Base-by-base conservation (phyloP, 2,888 invertebrate species). In the Quadriops clusia region DNA sequence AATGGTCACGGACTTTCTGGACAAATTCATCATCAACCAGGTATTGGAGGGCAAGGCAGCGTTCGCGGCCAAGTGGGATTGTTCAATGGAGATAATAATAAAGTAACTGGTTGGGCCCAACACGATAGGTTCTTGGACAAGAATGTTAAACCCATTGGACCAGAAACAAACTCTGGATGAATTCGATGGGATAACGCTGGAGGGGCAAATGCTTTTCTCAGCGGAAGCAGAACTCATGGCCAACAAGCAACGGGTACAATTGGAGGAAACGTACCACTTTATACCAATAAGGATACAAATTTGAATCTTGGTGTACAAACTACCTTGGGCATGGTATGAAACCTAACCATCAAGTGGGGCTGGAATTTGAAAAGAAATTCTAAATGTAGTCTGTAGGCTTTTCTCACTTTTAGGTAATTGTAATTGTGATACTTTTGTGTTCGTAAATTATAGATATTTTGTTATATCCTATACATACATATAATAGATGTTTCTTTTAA, bases 241-340 rank as follows among this genome's bases (percentile, higher is more conserved):
- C 3, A 7, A 9, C 34, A 34, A 7, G 25, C 26, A 6, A 16
- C 5, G 11, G 32, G 28, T 7, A 21, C 32, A 2, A 11, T 34
- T 15, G 32, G 34, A 17, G 32, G 31, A 11, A 25, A 20, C 7
- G 26, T 37, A 16, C 37, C 34, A 17, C n/a, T n/a, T n/a, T n/a
- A n/a, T n/a, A n/a, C n/a, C n/a, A n/a, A n/a, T n/a, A n/a, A n/a
- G n/a, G n/a, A n/a, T n/a, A n/a, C n/a, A n/a, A n/a, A n/a, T n/a
- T n/a, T n/a, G n/a, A n/a, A n/a, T n/a, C n/a, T n/a, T n/a, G n/a
- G n/a, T n/a, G n/a, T n/a, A n/a, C n/a, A n/a, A n/a, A n/a, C n/a
- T n/a, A n/a, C n/a, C n/a, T n/a, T 25, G 34, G 25, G n/a, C 28
- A 30, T 3, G 37, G 37, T 7, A 32, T 28, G 34, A 34, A 31